These are phyloP conservation scores for Encarsia formosa DNA, from an alignment of 2,888 invertebrate species.

Conservation along the genomic window DNA sequence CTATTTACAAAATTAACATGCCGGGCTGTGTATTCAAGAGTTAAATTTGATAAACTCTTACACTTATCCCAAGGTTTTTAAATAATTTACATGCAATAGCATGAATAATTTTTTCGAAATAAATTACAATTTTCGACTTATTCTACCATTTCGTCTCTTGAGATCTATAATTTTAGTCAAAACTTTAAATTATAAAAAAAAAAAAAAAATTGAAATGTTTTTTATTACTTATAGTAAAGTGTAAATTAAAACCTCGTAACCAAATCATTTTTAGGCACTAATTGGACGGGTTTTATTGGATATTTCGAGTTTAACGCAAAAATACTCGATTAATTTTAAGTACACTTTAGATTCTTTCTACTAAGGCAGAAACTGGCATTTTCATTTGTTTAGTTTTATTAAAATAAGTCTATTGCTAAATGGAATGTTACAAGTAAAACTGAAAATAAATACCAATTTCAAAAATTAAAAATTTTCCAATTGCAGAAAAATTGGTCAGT, in stretches of 20 bases:
- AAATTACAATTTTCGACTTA: conserved; percentile 19
- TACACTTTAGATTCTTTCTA: conserved; percentile 35
- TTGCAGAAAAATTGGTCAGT: conserved; percentile 9
- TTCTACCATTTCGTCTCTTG: conserved; percentile 17
- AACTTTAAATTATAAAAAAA: conserved; percentile 27
- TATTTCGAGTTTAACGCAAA: conserved; percentile 14
- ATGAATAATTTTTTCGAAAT: conserved; percentile 32
- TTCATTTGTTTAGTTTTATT: neutral
- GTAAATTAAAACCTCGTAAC: conserved; percentile 20
- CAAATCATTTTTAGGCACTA: conserved; percentile 38
- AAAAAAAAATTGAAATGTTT: conserved; percentile 21
- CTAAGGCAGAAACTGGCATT: conserved; percentile 23
- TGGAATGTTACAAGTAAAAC: conserved; percentile 10
- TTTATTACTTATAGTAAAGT: conserved; percentile 2
- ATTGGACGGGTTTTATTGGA: conserved; percentile 41
- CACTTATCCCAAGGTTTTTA: conserved; percentile 7
- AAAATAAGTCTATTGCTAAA: conserved; percentile 5
- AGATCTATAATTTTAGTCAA: conserved; percentile 33
- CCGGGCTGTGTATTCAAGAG: conserved; percentile 8
- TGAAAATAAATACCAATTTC: neutral
- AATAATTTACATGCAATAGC: conserved; percentile 28
- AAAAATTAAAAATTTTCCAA: conserved; percentile 7
- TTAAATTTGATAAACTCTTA: conserved; percentile 11
- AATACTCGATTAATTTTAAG: conserved; percentile 32
- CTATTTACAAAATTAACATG: conserved; percentile 47